Percentiles rank a stretch among this genome's conserved stretches.
Conservation (phyloP, 2,888 invertebrate genomes). For the Acronicta alni region DNA sequence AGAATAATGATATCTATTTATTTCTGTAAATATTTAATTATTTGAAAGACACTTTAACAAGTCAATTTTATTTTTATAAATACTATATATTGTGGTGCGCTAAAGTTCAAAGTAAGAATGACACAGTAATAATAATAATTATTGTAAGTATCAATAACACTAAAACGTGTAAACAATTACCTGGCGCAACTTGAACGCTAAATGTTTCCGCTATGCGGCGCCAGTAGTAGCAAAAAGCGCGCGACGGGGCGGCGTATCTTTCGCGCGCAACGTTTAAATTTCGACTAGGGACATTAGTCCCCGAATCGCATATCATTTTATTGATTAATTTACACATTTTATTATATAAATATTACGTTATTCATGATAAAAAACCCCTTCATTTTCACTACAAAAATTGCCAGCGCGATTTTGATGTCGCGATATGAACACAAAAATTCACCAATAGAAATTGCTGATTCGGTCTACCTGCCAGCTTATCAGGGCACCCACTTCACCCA, state of each 20-base stretch:
- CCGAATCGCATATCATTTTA: slow-evolving; percentile 41
- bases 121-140: too few species aligned
- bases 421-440: slow-evolving; percentile 68
- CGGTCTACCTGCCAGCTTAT: slow-evolving; percentile 78
- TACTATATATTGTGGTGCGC: too few species aligned
- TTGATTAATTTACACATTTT: slow-evolving; percentile 57
- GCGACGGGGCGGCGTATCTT: slow-evolving; percentile 8
- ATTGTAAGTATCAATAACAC: too few species aligned
- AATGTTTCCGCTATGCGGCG: slow-evolving; percentile 41
- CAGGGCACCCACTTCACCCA: slow-evolving; percentile 81
- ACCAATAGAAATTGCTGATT: slow-evolving; percentile 76
- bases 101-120: too few species aligned
- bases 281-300: slow-evolving; percentile 25
- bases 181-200: slow-evolving; percentile 2
- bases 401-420: slow-evolving; percentile 49
- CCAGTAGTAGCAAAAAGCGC: slow-evolving; percentile 39
- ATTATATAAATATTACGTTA: slow-evolving; percentile 54
- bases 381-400: slow-evolving; percentile 41
- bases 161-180: too few species aligned
- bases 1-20: too few species aligned
- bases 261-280: slow-evolving; percentile 52
- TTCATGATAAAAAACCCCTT: slow-evolving; percentile 61
- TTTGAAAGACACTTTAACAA: too few species aligned
- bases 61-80: too few species aligned
- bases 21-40: too few species aligned